Base-by-base conservation (phyloP, 2,888 invertebrate species). In the Hydropsyche betteni region DNA sequence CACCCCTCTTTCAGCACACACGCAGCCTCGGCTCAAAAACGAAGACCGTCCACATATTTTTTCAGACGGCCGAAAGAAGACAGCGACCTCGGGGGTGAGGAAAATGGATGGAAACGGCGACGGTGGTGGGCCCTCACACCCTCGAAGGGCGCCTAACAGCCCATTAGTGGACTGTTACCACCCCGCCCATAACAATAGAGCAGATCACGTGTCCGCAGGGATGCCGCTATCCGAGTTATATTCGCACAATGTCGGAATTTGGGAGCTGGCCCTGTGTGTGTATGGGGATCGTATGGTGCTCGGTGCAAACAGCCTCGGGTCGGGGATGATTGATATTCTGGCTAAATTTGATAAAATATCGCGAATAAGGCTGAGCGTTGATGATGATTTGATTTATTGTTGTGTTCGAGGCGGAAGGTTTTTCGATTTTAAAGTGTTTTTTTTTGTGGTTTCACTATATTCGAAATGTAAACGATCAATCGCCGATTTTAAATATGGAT, bases 111-210 rank as follows among this genome's bases (percentile, higher is more conserved):
- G 7, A 64, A 12, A 64, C 33, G 34, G 5, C 34, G 5, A 16
- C n/a, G 1, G 10, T 7, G 24, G 10, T 4, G 14, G 51, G 24
- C 69, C 8, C 69, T 4, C 38, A 6, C 68, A 68, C 12, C 68
- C 33, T 70, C 74, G 33, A 4, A 61, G 33, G 61, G 73, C 77
- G 44, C 73, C 74, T 77, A 77, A 75, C 77, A 75, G 75, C 69
- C 77, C 77, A 77, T 77, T 77, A 74, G 52, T 74, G 77, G 74
- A 61, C 69, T 53, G 69, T 44, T 44, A 10, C 44, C 44, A 44
- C 44, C 44, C 74, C 70, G 44, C 33, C 74, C 69, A 68, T 77
- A 74, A 77, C 71, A 77, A 77, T 75, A 69, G 75, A 38, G 50
- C 51, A 64, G 75, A 77, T 77, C 77, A 75, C 74, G 68, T 71